These are phyloP conservation scores for Conopomorpha cramerella DNA, from an alignment of 1,140 invertebrate species.

Conservation along the genomic window DNA sequence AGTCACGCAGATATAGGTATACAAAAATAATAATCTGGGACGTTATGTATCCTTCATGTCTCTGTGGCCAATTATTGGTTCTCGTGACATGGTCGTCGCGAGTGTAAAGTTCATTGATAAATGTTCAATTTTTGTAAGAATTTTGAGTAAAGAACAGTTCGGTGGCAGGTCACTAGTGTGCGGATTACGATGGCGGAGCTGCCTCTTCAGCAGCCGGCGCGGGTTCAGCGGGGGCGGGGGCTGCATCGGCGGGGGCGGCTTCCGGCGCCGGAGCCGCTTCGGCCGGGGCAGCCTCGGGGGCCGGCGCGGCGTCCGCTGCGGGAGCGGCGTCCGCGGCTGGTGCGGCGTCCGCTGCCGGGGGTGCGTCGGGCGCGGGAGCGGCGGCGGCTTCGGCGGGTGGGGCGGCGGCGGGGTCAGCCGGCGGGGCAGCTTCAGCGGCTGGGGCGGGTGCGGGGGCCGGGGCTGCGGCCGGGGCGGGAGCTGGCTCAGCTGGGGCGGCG, in stretches of 20 bases:
- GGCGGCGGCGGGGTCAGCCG: slow-evolving; percentile 17
- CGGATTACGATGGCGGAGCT: slow-evolving; percentile 15
- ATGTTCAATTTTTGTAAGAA: slow-evolving; percentile 1
- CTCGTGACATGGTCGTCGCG: too few species aligned
- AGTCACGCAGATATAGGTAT: too few species aligned
- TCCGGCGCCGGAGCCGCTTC: slow-evolving; percentile 9
- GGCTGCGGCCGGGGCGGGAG: slow-evolving; percentile 22
- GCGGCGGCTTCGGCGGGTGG: slow-evolving; percentile 13
- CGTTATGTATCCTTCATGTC: too few species aligned
- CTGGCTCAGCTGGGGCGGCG: slow-evolving; percentile 4
- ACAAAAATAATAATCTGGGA: too few species aligned
- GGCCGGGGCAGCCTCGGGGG: slow-evolving; percentile 7
- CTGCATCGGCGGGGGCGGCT: slow-evolving; percentile 14
- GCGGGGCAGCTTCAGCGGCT: slow-evolving; percentile 5
- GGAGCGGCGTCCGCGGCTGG: slow-evolving; percentile 14
- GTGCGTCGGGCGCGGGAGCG: slow-evolving; percentile 11
- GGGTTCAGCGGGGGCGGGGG: slow-evolving; percentile 14
- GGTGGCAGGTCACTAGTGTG: too few species aligned
- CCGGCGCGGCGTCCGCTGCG: slow-evolving; percentile 7
- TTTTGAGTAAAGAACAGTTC: too few species aligned
- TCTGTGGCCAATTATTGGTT: too few species aligned
- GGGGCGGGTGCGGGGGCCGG: slow-evolving; percentile 30
- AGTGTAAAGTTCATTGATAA: too few species aligned
- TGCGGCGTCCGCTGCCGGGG: slow-evolving; percentile 10
- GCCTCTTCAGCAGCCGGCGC: slow-evolving; percentile 8